phyloP scores from a whole-genome alignment of 1,140 invertebrate genomes.

The Zaprionus kolodkinae region DNA sequence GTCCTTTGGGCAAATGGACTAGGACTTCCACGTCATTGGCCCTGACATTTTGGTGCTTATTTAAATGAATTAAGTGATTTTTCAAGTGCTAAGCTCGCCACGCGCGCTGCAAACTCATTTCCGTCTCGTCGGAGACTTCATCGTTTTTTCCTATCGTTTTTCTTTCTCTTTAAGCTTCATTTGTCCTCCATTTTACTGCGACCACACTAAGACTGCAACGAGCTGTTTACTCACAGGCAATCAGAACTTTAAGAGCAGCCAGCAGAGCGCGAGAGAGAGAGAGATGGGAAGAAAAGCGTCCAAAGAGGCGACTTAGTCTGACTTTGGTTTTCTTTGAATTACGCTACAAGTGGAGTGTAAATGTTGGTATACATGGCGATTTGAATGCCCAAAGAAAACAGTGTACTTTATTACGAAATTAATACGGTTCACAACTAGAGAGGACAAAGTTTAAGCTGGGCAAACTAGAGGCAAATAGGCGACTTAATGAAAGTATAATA shows the following conservation, averaged over 20 bases:
- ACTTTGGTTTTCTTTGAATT: conserved; percentile 2
- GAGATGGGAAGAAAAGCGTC: not conserved
- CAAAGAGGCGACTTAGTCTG: not conserved
- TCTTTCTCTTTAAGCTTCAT: conserved; percentile 65
- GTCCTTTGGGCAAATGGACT: conserved; percentile 70
- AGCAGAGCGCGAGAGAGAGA: too few species aligned
- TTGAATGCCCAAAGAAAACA: not conserved
- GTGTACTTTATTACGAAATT: not conserved
- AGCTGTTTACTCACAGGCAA: conserved; percentile 74
- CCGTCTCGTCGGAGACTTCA: conserved; percentile 46
- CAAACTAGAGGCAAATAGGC: not conserved
- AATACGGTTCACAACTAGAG: not conserved
- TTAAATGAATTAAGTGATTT: conserved; percentile 83
- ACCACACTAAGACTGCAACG: conserved; percentile 61
- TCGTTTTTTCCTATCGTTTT: conserved; percentile 1
- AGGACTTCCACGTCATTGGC: conserved; percentile 60
- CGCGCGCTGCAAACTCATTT: conserved; percentile 77
- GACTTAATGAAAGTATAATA: not conserved
- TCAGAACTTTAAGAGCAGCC: conserved; percentile 66
- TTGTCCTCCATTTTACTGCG: conserved; percentile 57
- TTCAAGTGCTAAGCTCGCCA: conserved; percentile 78
- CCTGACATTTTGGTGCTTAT: conserved; percentile 71
- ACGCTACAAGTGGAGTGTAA: not conserved
- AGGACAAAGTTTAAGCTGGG: not conserved
- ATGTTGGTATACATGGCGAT: not conserved